Evolutionary conservation across 1,140 invertebrate species (phyloP).

Genomic region (Lasioglossum albipes): DNA sequence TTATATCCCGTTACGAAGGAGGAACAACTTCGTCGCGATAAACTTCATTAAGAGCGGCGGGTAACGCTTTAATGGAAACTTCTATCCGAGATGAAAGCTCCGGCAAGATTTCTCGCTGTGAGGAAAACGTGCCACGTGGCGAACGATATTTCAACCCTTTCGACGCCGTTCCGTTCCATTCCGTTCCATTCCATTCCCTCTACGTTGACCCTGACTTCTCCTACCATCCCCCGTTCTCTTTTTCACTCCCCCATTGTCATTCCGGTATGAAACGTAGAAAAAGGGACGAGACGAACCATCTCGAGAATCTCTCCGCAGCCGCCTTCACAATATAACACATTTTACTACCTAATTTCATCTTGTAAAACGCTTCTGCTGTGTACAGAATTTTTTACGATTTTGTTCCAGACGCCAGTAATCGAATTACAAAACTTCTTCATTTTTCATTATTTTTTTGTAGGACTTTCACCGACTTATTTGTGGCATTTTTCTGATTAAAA

Average conservation of each 20-base stretch:
- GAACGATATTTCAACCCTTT: constrained; percentile 32
- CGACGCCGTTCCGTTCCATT: neutral
- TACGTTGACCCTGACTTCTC: neutral
- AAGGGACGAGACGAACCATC: neutral
- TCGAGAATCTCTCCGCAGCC: neutral
- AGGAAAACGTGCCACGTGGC: constrained; percentile 18
- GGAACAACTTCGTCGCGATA: constrained; percentile 35
- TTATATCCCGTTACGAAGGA: constrained; percentile 21
- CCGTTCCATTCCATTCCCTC: neutral
- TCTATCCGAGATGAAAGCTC: constrained; percentile 18
- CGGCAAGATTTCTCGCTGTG: constrained; percentile 25
- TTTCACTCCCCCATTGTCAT: neutral
- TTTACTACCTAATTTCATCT: no score
- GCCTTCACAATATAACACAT: no score
- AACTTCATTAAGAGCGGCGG: constrained; percentile 23
- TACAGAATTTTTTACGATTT: no score
- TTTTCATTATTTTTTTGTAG: no score
- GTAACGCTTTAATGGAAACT: constrained; percentile 39
- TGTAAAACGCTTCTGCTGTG: no score
- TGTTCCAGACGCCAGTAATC: no score
- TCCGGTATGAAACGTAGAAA: neutral
- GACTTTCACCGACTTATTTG: no score
- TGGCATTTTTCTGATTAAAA: no score
- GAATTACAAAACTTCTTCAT: no score
- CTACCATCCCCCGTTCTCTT: no score